Evolutionary conservation across 2,888 invertebrate species (phyloP), one percentile per base, ranked within the genome.

Genomic region (Drosophila recens): DNA sequence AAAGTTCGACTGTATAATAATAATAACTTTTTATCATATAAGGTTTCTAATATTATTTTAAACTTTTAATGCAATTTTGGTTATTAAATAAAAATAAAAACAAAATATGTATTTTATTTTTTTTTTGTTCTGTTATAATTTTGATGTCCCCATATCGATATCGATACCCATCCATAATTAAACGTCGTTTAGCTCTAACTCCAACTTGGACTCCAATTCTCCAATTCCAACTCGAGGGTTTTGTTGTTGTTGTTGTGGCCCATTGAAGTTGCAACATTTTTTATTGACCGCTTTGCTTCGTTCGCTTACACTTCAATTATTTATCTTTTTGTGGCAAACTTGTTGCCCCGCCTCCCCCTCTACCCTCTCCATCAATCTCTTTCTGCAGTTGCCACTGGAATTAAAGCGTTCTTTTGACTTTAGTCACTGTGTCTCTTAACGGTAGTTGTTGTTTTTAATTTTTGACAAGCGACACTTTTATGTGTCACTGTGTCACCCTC

Each of bases 401-500:
- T 2, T 54, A 23, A 42, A 42, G 34, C 36, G 11, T 45, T 45
- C 45, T 45, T 45, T 45, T 9, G 8, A 15, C 13, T 56, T 45
- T 56, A 46, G 46, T 46, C 27, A 6, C 27, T n/a, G 30, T n/a
- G 30, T 27, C 23, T 13, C 13, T 53, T 79, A 79, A 81, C 79
- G 71, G 75, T 75, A 46, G n/a, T 69, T 64, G 75, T 75, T 49
- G n/a, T 69, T 64, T 27, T 1, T 1, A 6, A 10, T 30, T 54
- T 27, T 49, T 79, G 84, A 80, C 83, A 81, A 75, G 80, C 82
- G 75, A 82, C 76, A 86, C 80, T 82, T 87, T 87, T 75, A 84
- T 87, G 79, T 87, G 89, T 87, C 89, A 87, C 82, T 89, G 70
- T 56, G 45, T 51, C 56, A 45, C 42, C 51, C 15, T 13, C 10